Evolutionary conservation across 2,797 vertebrate genomes (phyloP).

Genomic region (Darevskia nairensis): DNA sequence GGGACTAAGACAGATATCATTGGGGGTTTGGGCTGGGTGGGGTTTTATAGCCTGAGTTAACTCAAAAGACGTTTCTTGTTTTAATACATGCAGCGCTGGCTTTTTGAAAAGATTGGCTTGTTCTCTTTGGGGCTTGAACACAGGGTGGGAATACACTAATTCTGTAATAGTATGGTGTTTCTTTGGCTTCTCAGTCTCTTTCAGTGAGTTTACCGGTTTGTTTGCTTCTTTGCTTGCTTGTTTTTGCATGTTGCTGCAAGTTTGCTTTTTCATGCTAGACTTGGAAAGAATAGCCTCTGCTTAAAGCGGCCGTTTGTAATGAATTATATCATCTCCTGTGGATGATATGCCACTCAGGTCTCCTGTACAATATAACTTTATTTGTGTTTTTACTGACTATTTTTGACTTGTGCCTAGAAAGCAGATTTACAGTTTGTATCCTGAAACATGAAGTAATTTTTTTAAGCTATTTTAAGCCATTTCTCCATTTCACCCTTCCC

Average conservation of each 20-base stretch:
- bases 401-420: not conserved
- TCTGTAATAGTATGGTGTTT: constrained; percentile 24
- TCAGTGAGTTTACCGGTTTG: not conserved
- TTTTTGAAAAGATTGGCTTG: not conserved
- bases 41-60: not conserved
- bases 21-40: rapidly evolving
- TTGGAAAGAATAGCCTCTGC: constrained; percentile 12
- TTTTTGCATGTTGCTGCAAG: not conserved
- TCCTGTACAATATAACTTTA: constrained; percentile 4
- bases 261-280: not conserved
- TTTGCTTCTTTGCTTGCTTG: too few species aligned
- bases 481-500: not conserved
- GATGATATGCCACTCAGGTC: not conserved
- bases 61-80: not conserved
- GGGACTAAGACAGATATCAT: not conserved
- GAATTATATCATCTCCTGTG: constrained; percentile 7
- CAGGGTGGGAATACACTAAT: constrained; percentile 13
- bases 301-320: constrained; percentile 17
- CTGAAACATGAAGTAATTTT: not conserved
- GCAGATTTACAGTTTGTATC: not conserved
- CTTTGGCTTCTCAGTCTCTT: constrained; percentile 14
- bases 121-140: not conserved
- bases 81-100: not conserved
- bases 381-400: not conserved
- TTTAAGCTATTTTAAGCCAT: not conserved